A percentile compares a stretch with the other conserved stretches of the same genome.
Evolutionary conservation across 2,797 vertebrate genomes (phyloP).

Genomic region (Xiphorhynchus erythropygius): DNA sequence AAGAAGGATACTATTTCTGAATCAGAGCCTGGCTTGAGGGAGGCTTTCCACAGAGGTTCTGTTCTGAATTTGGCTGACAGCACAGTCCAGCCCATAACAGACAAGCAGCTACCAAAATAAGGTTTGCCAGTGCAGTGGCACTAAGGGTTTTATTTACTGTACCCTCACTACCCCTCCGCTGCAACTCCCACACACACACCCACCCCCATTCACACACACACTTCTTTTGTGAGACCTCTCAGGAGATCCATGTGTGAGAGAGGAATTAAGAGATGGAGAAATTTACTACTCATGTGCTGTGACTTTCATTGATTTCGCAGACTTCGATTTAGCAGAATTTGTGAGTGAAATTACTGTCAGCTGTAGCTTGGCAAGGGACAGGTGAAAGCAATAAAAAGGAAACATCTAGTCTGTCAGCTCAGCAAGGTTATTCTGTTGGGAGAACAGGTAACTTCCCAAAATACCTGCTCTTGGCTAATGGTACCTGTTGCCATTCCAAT

Average conservation of each 20-base stretch:
- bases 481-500: not conserved
- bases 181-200: accelerated
- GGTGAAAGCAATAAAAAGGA: not conserved
- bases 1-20: not conserved
- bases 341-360: not conserved
- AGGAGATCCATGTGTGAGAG: not conserved
- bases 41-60: not conserved
- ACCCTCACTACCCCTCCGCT: not conserved
- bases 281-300: not conserved
- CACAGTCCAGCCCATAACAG: not conserved
- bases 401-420: not conserved
- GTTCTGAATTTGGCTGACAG: not conserved
- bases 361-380: not conserved
- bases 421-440: not conserved
- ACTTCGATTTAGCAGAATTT: not conserved
- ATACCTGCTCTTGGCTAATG: not conserved
- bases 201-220: accelerated
- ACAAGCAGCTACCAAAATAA: not conserved
- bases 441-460: not conserved
- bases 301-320: not conserved
- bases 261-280: not conserved
- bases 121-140: not conserved
- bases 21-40: not conserved
- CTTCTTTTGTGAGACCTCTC: not conserved
- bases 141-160: not conserved